Percentiles rank a stretch among this genome's conserved stretches.
These are phyloP conservation scores for Ctenopoma multispine DNA, from an alignment of 2,797 vertebrate genomes.

Conservation along the genomic window DNA sequence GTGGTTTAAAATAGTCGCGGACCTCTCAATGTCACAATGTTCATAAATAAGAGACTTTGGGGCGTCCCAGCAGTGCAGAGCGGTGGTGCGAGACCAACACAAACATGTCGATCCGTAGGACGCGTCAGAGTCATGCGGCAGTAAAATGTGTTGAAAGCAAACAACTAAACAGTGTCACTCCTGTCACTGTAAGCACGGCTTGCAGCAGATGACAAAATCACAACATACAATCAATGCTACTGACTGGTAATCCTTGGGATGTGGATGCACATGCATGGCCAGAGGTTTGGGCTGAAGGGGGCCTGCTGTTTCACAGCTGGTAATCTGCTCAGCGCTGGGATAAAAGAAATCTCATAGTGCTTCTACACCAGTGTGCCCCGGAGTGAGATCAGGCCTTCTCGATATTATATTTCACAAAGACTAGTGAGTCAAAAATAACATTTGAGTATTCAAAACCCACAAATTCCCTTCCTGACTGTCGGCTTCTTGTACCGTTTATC, in stretches of 20 bases:
- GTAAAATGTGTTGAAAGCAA: conserved; percentile 38
- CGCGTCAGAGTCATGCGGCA: conserved; percentile 26
- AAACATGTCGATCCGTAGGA: conserved; percentile 42
- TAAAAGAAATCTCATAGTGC: conserved; percentile 53
- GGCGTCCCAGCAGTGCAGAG: conserved; percentile 31
- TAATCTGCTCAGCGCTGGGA: conserved; percentile 63
- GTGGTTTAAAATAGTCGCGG: conserved; percentile 33
- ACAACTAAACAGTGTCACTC: conserved; percentile 40
- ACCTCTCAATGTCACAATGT: conserved; percentile 51
- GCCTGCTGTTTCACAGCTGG: conserved; percentile 56
- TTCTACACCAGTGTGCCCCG: conserved; percentile 30
- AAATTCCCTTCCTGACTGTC: conserved; percentile 2
- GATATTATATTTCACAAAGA: conserved; percentile 30
- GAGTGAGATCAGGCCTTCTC: conserved; percentile 42
- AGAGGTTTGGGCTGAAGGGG: conserved; percentile 51
- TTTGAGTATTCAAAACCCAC: conserved; percentile 1
- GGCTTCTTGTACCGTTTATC: conserved; percentile 13
- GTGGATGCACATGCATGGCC: conserved; percentile 41
- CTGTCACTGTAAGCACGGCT: conserved; percentile 29
- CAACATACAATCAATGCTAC: conserved; percentile 44
- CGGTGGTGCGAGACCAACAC: conserved; percentile 44
- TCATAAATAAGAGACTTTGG: conserved; percentile 45
- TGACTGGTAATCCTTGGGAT: conserved; percentile 50
- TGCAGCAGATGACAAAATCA: conserved; percentile 43
- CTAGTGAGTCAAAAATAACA: conserved; percentile 16